Conservation (phyloP, 2,888 invertebrate species). For the Stenodema calcarata region DNA sequence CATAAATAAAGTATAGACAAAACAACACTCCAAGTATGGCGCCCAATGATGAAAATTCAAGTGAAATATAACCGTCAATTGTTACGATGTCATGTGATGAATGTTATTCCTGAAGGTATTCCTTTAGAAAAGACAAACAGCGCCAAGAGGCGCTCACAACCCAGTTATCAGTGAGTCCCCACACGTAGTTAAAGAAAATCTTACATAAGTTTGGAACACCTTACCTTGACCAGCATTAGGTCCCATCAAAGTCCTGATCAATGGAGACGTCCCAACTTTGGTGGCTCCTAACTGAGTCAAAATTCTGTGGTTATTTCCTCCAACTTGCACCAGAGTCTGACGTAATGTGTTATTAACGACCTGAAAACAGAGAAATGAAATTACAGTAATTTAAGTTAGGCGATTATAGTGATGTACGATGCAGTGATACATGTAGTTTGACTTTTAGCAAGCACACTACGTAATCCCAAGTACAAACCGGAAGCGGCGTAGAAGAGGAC, state of each 20-base stretch:
- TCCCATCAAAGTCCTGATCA: slow-evolving; percentile 59
- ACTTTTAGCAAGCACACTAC: too few species aligned
- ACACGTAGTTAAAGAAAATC: background rate
- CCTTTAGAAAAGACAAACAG: background rate
- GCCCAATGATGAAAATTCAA: background rate
- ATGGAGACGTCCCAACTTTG: slow-evolving; percentile 62
- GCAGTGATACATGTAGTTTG: too few species aligned
- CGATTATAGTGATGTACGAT: too few species aligned
- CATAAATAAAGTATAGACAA: background rate
- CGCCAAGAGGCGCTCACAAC: background rate
- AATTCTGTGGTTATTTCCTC: slow-evolving; percentile 48
- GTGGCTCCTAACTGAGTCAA: slow-evolving; percentile 59
- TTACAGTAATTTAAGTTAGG: background rate
- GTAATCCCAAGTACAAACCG: slow-evolving; percentile 30
- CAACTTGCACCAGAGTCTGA: slow-evolving; percentile 51
- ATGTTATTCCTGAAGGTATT: too few species aligned
- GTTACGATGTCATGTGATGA: too few species aligned
- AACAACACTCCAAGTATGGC: background rate
- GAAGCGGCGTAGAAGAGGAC: slow-evolving; percentile 45
- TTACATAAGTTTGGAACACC: background rate
- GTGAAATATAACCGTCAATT: too few species aligned
- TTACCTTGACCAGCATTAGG: slow-evolving; percentile 48
- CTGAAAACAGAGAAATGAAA: background rate
- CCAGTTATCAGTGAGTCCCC: background rate
- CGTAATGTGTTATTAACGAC: slow-evolving; percentile 30